Conservation (phyloP, 2,113 vertebrate species). For the Tenrec ecaudatus region DNA sequence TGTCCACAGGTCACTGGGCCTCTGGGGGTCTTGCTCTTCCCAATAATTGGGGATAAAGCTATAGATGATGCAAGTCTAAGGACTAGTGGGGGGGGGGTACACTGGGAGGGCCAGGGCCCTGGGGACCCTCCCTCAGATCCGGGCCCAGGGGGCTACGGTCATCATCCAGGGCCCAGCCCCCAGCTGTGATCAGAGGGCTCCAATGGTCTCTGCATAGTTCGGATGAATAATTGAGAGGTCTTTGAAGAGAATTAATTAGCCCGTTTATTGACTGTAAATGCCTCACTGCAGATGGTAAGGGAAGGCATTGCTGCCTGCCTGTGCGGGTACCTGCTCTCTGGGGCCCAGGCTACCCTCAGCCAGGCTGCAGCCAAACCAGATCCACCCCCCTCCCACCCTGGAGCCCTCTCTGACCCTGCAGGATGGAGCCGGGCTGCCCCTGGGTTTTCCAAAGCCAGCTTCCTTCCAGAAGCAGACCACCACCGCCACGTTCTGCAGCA, state of each 20-base stretch:
- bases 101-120: background rate
- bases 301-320: slow-evolving; percentile 57
- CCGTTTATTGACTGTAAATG: slow-evolving; percentile 89
- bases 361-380: too few relatives aligned
- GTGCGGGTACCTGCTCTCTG: too few relatives aligned
- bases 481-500: background rate
- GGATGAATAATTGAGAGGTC: slow-evolving; percentile 91
- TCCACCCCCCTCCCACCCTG: too few relatives aligned
- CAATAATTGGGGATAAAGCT: background rate
- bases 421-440: background rate
- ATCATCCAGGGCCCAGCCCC: slow-evolving; percentile 47
- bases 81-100: background rate
- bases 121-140: background rate
- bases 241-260: slow-evolving; percentile 91
- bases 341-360: background rate
- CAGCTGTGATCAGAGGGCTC: slow-evolving; percentile 47
- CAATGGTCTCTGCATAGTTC: slow-evolving; percentile 85
- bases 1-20: background rate
- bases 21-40: accelerated
- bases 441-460: background rate
- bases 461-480: too few relatives aligned
- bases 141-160: background rate
- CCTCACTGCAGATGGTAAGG: slow-evolving; percentile 83
- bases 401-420: too few relatives aligned
- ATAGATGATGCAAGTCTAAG: background rate